Conservation (phyloP, 2,888 invertebrate genomes). For the Drosophila austrosaltans region DNA sequence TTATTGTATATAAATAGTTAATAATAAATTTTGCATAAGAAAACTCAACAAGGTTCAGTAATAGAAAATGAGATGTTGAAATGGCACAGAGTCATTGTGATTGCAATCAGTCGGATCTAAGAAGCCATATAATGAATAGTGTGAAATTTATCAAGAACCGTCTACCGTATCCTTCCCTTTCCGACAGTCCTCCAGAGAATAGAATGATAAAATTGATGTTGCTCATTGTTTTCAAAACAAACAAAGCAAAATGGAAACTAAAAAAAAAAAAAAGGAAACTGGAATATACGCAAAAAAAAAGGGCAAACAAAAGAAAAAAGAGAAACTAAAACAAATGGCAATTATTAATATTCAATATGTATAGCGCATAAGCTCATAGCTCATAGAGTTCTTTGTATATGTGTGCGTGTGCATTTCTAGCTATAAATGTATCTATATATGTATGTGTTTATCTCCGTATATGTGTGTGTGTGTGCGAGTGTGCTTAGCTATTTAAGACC, state of each 20-base stretch:
- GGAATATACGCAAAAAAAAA: conserved; percentile 19
- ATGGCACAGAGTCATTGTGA: conserved; percentile 5
- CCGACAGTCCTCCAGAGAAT: conserved; percentile 18
- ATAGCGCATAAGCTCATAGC: conserved; percentile 49
- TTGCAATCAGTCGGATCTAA: conserved; percentile 15
- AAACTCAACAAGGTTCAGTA: conserved; percentile 3
- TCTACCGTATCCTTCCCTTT: too few species aligned
- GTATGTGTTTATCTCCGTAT: conserved; percentile 40
- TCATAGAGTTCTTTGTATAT: conserved; percentile 44
- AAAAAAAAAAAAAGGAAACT: conserved; percentile 17
- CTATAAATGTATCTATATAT: conserved; percentile 31
- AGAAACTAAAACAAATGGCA: conserved; percentile 61
- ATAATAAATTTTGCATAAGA: background rate
- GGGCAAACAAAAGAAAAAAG: conserved; percentile 17
- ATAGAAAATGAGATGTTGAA: background rate
- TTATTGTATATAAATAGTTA: conserved; percentile 1
- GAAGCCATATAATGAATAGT: conserved; percentile 15
- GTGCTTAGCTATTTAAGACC: conserved; percentile 36
- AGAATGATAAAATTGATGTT: conserved; percentile 36
- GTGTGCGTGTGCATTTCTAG: conserved; percentile 32
- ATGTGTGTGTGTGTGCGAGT: conserved; percentile 38
- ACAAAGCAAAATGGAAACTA: conserved; percentile 37
- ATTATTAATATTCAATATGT: conserved; percentile 71
- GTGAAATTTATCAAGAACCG: conserved; percentile 8
- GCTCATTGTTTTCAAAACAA: conserved; percentile 72